Evolutionary conservation across 92 coral and sea anemone species (phyloP), one percentile per base, ranked within the genome.

Genomic region (Diadumene lineata): DNA sequence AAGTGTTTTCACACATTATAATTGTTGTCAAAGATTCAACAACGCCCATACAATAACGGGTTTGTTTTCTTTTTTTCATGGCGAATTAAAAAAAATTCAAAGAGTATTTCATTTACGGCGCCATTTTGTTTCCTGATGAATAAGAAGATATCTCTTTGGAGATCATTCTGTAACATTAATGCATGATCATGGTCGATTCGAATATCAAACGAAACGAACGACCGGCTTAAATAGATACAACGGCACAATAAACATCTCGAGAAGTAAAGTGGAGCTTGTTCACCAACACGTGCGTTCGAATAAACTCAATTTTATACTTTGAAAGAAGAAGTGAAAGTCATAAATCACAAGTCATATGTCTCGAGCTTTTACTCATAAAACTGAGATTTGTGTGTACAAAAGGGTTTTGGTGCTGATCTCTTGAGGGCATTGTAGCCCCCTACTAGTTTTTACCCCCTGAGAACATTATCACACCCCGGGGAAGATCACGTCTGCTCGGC

Each of bases 401-500:
- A 38, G 48, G 48, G 32, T 56, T 19, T 25, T 56, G 62, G 28
- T 19, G 4, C 1, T 10, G 71, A 33, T 33, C 13, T 6, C 50
- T 27, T 61, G 22, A 18, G 32, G 31, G 32, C 55, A 3, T 28
- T 33, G 56, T 22, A 34, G 22, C 48, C 48, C 48, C 48, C 48
- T 13, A 6, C 48, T 66, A 53, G 64, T 56, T 16, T 22, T 23
- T 15, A 56, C 29, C 64, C 24, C 19, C 22, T 32, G n/a, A 57
- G 26, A 72, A 56, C 19, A n/a, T n/a, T n/a, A n/a, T 34, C 26
- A 72, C 6, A 70, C 77, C 66, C 46, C 65, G 10, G 66, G 51
- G 51, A 26, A 13, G 65, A 31, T 31, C 66, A 56, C 19, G 77
- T 56, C 77, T 72, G 31, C 0, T 15, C 22, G 77, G 77, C 77